Evolutionary conservation across 2,888 invertebrate species (phyloP), one percentile per base, ranked within the genome.

Genomic region (Thecophora atra): DNA sequence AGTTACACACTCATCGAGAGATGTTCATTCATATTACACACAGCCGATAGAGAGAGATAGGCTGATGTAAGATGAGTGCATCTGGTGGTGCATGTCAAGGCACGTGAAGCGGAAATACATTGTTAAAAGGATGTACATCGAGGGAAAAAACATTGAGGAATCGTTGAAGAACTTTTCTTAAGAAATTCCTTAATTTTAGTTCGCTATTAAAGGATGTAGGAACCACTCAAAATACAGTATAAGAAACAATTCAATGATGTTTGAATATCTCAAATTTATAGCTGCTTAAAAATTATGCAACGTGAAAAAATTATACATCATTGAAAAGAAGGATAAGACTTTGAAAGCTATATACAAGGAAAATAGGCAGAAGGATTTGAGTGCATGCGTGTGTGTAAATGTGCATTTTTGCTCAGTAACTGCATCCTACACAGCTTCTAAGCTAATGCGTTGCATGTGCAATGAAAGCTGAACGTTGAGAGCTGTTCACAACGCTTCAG

Each of bases 361-460:
- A 8, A 37, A 11, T 37, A 37, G 6, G 11, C 8, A 30, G 5
- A 30, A 8, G 11, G 6, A 37, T 37, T 37, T 37, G 37, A 8
- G 11, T 37, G 11, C 11, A 8, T 30, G 8, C 8, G 30, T 30
- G 37, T 37, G 37, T 37, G 37, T 37, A 37, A 8, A 37, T 37
- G 11, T 11, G 37, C n/a, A 37, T 37, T 8, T 11, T 8, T 37
- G 17, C n/a, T 19, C 52, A 1, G 47, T 19, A 52, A 8, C 8
- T 52, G 6, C 21, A 19, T 56, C 56, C 13, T 13, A 56, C 21
- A 13, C 19, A 6, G 21, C 13, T 56, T 26, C 26, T 8, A 21
- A 56, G 26, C 56, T 56, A 63, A 63, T 63, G 63, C 63, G 63
- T 37, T 63, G 37, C 63, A 63, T 19, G 7, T 63, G 6, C 37